Base-by-base conservation (phyloP, 1,140 invertebrate genomes). In the Helicorthomorpha holstii region DNA sequence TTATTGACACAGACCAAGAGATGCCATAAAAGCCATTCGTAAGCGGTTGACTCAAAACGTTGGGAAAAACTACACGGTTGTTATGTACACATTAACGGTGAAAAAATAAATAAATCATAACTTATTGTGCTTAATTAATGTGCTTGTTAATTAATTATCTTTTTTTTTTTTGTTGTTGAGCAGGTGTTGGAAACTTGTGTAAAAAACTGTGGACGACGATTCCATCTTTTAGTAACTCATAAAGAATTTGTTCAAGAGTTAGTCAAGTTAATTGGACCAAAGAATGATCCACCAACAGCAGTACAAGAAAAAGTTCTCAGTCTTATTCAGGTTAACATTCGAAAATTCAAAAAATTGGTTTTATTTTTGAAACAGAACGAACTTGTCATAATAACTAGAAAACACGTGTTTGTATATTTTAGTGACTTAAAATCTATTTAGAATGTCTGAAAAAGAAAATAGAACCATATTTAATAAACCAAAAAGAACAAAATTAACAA, bases 61-160 rank as follows among this genome's bases (percentile, higher is more conserved):
- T 62, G 88, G 90, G 2, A 96, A 93, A 79, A 97, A 98, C 70
- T 94, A 96, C 65, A 88, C 83, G 51, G 80, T 94, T 47, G 85
- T 98, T 21, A 91, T 95, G 85, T 96, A 94, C 64, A 94, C 92
- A 1, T 71, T 98, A 50, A 96, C 87, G 26, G 92, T 96, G 65
- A 73, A 75, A n/a, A n/a, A n/a, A n/a, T n/a, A n/a, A n/a, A n/a
- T n/a, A n/a, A n/a, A n/a, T n/a, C n/a, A n/a, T n/a, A n/a, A n/a
- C n/a, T n/a, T n/a, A n/a, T n/a, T n/a, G n/a, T n/a, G n/a, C n/a
- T n/a, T n/a, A n/a, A n/a, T n/a, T n/a, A n/a, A n/a, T n/a, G n/a
- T n/a, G n/a, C n/a, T n/a, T n/a, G n/a, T n/a, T n/a, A n/a, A n/a
- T n/a, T n/a, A n/a, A n/a, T n/a, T n/a, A n/a, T n/a, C n/a, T n/a